Base-by-base conservation (phyloP, 1,140 invertebrate genomes). In the Calephelis virginiensis region DNA sequence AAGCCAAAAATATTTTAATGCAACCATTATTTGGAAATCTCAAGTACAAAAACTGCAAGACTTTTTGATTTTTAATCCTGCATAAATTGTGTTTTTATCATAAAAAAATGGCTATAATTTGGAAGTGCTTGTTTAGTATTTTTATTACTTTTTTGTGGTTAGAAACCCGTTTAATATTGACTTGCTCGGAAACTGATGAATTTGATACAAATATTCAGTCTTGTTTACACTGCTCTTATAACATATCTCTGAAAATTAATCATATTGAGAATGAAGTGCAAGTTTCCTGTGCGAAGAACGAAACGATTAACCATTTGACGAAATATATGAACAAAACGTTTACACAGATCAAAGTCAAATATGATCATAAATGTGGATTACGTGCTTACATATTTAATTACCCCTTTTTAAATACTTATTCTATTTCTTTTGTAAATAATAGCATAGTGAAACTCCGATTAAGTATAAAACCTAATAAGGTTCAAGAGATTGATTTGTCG, bases 401-500 rank as follows among this genome's bases (percentile, higher is more conserved):
- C 62, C 76, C 82, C 50, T 73, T 75, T 48, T 73, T 90, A 65
- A 83, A 87, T 69, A 86, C 84, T 6, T 72, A 77, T 62, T 82
- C 86, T 60, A 70, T 92, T 61, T 71, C 73, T 38, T 69, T 92
- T 66, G 75, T 66, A 65, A 91, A 92, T 70, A 91, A 86, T 64
- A 89, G 76, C 47, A 86, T 92, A 8, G 63, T 63, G n/a, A 78
- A 81, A 59, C 73, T 90, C 65, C 80, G 70, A 61, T 71, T 88
- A 6, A 86, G 79, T 60, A 61, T 89, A 6, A 85, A 81, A 66
- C 62, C 68, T 38, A 71, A 73, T 60, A 86, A 86, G 72, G 71
- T 92, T 64, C 78, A 80, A 68, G 77, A 81, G 69, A 82, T 92
- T 63, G 81, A 92, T 76, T 76, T 92, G 63, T 88, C 90, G n/a